phyloP scores from a whole-genome alignment of 2,888 invertebrate genomes.

The Dinocampus coccinellae region DNA sequence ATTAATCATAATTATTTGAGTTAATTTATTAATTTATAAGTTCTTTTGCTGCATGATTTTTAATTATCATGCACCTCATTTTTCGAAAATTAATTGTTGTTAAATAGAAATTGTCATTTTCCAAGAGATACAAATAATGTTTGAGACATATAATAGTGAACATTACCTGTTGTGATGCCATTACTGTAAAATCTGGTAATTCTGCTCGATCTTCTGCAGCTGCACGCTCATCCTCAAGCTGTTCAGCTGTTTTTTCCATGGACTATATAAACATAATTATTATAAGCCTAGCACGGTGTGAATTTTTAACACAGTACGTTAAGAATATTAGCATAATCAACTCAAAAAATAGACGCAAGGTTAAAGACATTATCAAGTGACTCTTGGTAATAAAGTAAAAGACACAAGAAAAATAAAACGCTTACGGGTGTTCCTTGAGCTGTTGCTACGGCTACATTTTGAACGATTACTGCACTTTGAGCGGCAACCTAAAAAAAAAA shows the following conservation, averaged over 20 bases:
- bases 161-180: slow-evolving; percentile 68
- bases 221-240: slow-evolving; percentile 70
- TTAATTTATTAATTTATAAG: slow-evolving; percentile 14
- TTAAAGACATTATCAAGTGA: not conserved
- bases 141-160: not conserved
- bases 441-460: slow-evolving; percentile 44
- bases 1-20: slow-evolving; percentile 10
- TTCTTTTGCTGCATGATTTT: not conserved
- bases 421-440: slow-evolving; percentile 45
- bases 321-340: not conserved
- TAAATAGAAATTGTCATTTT: slow-evolving; percentile 24
- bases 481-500: slow-evolving; percentile 41
- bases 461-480: slow-evolving; percentile 57
- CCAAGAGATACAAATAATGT: slow-evolving; percentile 6
- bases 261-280: slow-evolving; percentile 50
- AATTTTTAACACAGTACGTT: slow-evolving; percentile 29
- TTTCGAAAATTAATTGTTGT: no score
- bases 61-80: slow-evolving; percentile 5
- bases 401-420: slow-evolving; percentile 19
- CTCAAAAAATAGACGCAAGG: not conserved
- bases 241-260: slow-evolving; percentile 64
- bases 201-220: slow-evolving; percentile 68
- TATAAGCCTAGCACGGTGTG: slow-evolving; percentile 45
- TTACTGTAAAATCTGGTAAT: slow-evolving; percentile 69
- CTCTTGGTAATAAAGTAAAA: not conserved